Percentiles rank a stretch among this genome's conserved stretches.
phyloP scores from a whole-genome alignment of 2,797 vertebrate species.

The Triplophysa bombifrons region DNA sequence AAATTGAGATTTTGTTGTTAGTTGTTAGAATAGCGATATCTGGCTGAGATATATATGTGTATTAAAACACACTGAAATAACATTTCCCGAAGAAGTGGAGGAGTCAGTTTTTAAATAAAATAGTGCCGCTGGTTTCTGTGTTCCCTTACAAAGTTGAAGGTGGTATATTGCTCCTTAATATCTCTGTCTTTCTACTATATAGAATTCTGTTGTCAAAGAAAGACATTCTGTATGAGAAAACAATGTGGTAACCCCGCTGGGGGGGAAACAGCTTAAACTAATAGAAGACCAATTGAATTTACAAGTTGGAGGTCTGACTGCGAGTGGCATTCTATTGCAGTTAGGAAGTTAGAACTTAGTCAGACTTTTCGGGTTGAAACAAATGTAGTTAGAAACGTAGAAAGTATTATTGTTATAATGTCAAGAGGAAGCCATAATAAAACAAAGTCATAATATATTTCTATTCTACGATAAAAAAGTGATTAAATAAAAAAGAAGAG shows the following conservation, averaged over 20 bases:
- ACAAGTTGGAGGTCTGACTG: neutral
- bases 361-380: neutral
- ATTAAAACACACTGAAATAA: no score
- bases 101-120: neutral
- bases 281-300: conserved; percentile 1
- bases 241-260: neutral
- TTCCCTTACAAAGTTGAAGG: neutral
- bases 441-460: neutral
- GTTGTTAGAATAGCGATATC: no score
- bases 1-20: no score
- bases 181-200: neutral
- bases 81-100: no score
- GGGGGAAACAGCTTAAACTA: neutral
- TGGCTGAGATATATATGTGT: no score
- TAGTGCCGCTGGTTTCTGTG: neutral
- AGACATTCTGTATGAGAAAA: neutral
- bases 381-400: neutral
- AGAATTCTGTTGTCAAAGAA: no score
- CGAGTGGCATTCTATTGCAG: neutral
- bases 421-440: neutral
- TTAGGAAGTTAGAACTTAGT: neutral
- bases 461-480: neutral
- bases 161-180: neutral
- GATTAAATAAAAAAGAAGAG: neutral
- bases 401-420: neutral